phyloP scores from a whole-genome alignment of 2,797 vertebrate species.

The Ptychobarbus kaznakovi region DNA sequence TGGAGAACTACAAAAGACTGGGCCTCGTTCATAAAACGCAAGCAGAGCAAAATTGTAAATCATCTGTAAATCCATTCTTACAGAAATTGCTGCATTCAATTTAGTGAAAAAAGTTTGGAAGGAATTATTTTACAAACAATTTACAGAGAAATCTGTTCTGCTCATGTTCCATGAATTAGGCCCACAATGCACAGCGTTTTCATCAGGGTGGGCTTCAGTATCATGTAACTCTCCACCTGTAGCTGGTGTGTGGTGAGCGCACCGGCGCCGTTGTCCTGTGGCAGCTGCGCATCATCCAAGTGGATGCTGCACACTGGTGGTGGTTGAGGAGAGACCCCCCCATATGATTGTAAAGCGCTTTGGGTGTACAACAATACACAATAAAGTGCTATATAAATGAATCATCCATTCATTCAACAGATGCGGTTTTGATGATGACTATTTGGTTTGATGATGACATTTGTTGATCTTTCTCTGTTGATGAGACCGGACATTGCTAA shows the following conservation, averaged over 20 bases:
- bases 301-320: too few species aligned
- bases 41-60: background rate
- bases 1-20: background rate
- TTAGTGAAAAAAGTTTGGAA: background rate
- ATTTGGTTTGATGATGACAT: background rate
- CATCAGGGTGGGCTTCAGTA: background rate
- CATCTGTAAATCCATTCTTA: background rate
- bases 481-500: background rate
- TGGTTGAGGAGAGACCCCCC: too few species aligned
- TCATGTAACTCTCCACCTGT: background rate
- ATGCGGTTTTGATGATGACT: background rate
- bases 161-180: background rate
- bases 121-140: background rate
- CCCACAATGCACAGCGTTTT: background rate
- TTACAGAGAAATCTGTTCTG: slow-evolving; percentile 5
- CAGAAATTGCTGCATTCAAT: background rate
- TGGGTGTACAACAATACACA: too few species aligned
- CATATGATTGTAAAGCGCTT: too few species aligned
- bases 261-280: too few species aligned
- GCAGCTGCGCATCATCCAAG: too few species aligned
- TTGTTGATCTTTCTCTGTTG: background rate
- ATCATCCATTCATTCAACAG: background rate
- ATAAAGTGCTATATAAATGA: too few species aligned
- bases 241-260: too few species aligned
- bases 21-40: background rate